phyloP scores from a whole-genome alignment of 2,888 invertebrate species.

The Dascillus cervinus region DNA sequence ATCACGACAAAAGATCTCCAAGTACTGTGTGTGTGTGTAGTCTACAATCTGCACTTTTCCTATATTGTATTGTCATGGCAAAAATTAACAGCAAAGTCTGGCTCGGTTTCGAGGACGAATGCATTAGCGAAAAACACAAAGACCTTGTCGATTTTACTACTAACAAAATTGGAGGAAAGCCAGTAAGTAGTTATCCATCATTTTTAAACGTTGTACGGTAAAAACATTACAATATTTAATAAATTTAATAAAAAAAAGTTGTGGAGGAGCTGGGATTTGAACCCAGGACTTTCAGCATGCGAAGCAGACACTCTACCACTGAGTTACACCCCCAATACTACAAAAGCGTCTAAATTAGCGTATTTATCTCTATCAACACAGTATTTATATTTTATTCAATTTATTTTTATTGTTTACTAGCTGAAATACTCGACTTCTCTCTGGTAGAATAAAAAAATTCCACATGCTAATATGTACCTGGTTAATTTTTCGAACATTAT shows the following conservation, averaged over 20 bases:
- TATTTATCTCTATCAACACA: too few relatives aligned
- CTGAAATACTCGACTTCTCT: too few relatives aligned
- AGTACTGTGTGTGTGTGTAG: too few relatives aligned
- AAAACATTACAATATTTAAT: not conserved
- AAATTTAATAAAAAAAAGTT: not conserved
- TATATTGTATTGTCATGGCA: too few relatives aligned
- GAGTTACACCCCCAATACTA: constrained; percentile 37
- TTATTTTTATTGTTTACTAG: too few relatives aligned
- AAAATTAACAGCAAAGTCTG: constrained; percentile 56
- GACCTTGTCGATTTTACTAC: constrained; percentile 58
- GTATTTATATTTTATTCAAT: too few relatives aligned
- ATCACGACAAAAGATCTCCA: too few relatives aligned
- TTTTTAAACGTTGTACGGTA: constrained; percentile 2
- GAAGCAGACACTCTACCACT: constrained; percentile 47
- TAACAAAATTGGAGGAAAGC: constrained; percentile 76
- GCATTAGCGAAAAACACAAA: constrained; percentile 62
- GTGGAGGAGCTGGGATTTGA: constrained; percentile 41
- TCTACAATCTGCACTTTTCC: too few relatives aligned
- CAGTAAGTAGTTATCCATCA: constrained; percentile 56
- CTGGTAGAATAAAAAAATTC: too few relatives aligned
- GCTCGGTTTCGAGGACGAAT: constrained; percentile 75
- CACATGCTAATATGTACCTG: too few relatives aligned
- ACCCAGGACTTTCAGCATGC: constrained; percentile 45
- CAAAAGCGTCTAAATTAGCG: too few relatives aligned
- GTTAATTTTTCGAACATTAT: too few relatives aligned